Percentiles rank a stretch among this genome's conserved stretches.
phyloP scores from a whole-genome alignment of 2,113 vertebrate genomes.

The Silurus meridionalis region DNA sequence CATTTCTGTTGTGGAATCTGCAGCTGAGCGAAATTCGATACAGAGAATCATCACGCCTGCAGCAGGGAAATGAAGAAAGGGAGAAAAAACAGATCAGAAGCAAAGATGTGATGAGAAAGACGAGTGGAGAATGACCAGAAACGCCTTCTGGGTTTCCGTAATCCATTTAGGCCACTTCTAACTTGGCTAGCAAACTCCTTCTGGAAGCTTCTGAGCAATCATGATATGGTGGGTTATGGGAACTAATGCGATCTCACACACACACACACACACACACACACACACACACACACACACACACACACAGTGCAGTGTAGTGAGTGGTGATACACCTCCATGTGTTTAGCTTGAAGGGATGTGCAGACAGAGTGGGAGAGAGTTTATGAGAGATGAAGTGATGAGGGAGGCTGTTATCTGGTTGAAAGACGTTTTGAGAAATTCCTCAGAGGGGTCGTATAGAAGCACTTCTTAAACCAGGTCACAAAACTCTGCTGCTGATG shows the following conservation, averaged over 20 bases:
- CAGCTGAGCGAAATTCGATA: constrained; percentile 9
- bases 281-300: constrained; percentile 1
- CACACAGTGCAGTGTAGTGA: constrained; percentile 9
- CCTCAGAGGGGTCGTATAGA: constrained; percentile 31
- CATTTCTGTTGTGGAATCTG: constrained; percentile 1
- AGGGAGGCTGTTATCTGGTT: constrained; percentile 37
- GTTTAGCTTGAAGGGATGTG: constrained; percentile 22
- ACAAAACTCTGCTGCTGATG: neutral
- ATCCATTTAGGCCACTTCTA: constrained; percentile 40
- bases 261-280: constrained; percentile 13
- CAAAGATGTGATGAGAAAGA: constrained; percentile 33
- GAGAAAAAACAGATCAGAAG: constrained; percentile 39
- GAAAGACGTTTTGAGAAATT: constrained; percentile 30
- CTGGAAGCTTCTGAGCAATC: constrained; percentile 29
- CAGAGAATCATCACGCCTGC: constrained; percentile 29
- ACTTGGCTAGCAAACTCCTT: constrained; percentile 33
- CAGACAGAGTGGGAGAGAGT: constrained; percentile 33
- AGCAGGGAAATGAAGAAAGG: constrained; percentile 37
- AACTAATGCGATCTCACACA: constrained; percentile 39
- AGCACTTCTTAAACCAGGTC: constrained; percentile 8
- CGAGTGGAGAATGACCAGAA: constrained; percentile 38
- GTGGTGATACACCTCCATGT: constrained; percentile 32
- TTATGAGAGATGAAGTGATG: constrained; percentile 37
- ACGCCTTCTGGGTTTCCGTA: constrained; percentile 44
- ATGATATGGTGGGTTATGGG: constrained; percentile 31